phyloP scores from a whole-genome alignment of 2,113 vertebrate genomes.

The Eudyptes chrysolophus region DNA sequence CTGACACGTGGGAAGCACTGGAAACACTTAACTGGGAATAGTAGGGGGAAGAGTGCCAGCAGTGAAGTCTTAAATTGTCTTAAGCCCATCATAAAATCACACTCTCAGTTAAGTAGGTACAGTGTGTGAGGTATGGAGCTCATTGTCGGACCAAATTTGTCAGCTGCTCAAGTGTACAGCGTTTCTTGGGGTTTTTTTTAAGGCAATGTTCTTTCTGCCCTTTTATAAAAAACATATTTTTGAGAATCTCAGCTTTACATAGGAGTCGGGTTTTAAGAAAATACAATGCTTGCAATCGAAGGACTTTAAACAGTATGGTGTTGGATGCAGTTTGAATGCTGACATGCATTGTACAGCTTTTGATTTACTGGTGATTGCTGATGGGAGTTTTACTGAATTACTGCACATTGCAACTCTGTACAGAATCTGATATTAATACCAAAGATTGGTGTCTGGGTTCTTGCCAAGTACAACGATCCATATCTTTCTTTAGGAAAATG shows the following conservation, averaged over 20 bases:
- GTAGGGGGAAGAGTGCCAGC: background rate
- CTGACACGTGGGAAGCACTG: background rate
- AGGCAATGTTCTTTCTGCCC: background rate
- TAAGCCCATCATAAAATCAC: slow-evolving; percentile 38
- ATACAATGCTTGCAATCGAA: background rate
- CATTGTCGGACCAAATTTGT: background rate
- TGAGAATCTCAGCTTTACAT: background rate
- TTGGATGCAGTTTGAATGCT: background rate
- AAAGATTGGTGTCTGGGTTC: background rate
- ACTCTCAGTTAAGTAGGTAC: background rate
- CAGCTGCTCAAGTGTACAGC: background rate
- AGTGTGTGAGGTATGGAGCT: slow-evolving; percentile 4
- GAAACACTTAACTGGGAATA: slow-evolving; percentile 22
- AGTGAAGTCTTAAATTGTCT: slow-evolving; percentile 1
- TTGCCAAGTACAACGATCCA: background rate
- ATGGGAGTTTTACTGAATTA: background rate
- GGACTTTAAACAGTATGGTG: background rate
- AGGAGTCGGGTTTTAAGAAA: background rate
- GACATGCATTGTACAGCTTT: background rate
- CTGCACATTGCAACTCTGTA: background rate
- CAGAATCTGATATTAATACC: background rate
- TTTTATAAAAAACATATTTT: background rate
- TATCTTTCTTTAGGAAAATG: background rate
- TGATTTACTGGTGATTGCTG: background rate
- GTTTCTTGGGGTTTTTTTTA: background rate